Conservation (phyloP, 2,797 vertebrate species). For the Masticophis lateralis region DNA sequence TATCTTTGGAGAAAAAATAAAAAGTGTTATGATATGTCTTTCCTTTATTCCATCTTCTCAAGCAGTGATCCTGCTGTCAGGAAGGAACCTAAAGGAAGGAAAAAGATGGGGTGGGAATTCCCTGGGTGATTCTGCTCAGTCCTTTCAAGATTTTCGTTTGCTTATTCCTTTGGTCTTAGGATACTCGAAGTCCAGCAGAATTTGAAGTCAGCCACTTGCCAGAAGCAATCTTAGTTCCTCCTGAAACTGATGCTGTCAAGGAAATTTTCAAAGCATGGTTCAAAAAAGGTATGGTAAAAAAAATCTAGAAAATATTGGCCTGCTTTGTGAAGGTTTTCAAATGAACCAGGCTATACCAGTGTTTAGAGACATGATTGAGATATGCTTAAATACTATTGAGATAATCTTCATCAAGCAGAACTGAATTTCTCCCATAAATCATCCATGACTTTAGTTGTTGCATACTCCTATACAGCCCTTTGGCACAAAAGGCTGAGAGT, state of each 20-base stretch:
- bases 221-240: background rate
- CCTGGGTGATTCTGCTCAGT: background rate
- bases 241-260: background rate
- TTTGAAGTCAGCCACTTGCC: slow-evolving; percentile 28
- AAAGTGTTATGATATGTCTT: background rate
- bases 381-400: background rate
- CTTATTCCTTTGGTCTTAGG: slow-evolving; percentile 22
- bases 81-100: background rate
- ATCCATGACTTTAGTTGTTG: background rate
- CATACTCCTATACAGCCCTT: background rate
- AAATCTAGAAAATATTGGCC: background rate
- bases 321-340: background rate
- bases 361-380: background rate
- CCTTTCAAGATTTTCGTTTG: background rate
- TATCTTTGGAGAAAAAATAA: background rate
- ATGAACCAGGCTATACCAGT: background rate
- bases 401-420: background rate
- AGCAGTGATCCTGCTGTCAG: background rate
- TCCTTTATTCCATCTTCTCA: background rate
- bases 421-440: background rate
- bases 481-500: background rate
- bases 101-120: background rate
- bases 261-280: background rate
- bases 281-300: background rate
- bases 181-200: slow-evolving; percentile 10